Conservation (phyloP, 2,888 invertebrate genomes). For the Isoperla grammatica region DNA sequence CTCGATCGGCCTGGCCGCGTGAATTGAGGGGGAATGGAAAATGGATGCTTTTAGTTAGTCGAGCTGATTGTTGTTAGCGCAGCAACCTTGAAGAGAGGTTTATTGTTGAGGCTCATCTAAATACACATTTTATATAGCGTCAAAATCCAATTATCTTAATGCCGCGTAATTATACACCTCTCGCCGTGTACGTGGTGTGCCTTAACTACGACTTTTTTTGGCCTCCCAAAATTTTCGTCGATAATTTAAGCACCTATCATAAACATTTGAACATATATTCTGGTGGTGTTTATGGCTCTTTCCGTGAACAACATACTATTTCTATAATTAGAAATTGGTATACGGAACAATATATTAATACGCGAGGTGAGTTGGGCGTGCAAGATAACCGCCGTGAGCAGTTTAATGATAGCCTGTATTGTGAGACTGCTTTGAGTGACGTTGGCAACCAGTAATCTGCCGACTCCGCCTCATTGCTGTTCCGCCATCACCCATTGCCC, state of each 20-base stretch:
- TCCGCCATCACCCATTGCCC: constrained; percentile 11
- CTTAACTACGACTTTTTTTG: constrained; percentile 1
- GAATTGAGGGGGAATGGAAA: no score
- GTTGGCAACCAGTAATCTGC: constrained; percentile 13
- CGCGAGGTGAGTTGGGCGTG: no score
- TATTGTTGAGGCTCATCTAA: constrained; percentile 9
- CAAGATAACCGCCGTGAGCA: no score
- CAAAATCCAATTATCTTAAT: constrained; percentile 17
- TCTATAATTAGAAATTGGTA: constrained; percentile 12
- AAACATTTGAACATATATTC: constrained; percentile 6
- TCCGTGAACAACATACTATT: constrained; percentile 3
- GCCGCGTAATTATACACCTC: constrained; percentile 17
- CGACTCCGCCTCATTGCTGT: constrained; percentile 15
- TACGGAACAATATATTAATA: neutral
- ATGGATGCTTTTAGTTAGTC: no score
- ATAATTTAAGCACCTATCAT: constrained; percentile 5
- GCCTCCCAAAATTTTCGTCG: neutral
- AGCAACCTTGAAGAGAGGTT: neutral
- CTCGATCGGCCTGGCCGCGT: neutral
- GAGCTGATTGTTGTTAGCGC: no score
- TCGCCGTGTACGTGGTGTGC: neutral
- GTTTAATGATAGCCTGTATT: constrained; percentile 11
- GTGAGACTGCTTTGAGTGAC: constrained; percentile 6
- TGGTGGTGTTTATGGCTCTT: constrained; percentile 5
- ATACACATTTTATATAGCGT: constrained; percentile 12